Evolutionary conservation across 2,797 vertebrate species (phyloP).

Genomic region (Alauda arvensis): DNA sequence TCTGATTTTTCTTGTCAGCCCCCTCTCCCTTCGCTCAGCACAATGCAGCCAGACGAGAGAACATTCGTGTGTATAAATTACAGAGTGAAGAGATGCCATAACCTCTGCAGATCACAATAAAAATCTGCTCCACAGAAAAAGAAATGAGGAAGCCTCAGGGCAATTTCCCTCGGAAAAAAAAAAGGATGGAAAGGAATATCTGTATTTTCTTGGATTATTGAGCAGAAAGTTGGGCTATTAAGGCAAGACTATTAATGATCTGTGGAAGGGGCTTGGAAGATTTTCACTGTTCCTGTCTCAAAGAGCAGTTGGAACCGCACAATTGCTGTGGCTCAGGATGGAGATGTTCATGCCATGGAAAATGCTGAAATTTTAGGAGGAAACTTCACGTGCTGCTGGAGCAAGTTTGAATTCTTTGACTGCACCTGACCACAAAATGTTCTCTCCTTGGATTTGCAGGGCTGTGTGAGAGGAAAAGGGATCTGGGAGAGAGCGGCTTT

Average conservation of each 20-base stretch:
- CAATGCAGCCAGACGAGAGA: neutral
- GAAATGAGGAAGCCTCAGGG: neutral
- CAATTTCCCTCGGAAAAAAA: neutral
- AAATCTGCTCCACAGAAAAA: neutral
- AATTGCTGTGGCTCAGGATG: neutral
- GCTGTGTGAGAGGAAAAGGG: neutral
- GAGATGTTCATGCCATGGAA: neutral
- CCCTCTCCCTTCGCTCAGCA: neutral
- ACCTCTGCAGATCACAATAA: neutral
- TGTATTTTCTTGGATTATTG: neutral
- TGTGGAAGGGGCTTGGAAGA: neutral
- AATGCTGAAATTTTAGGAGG: neutral
- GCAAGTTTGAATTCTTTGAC: neutral
- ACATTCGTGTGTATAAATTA: neutral
- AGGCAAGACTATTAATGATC: neutral
- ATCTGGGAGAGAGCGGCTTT: neutral
- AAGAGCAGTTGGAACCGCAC: accelerated
- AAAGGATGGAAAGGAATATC: neutral
- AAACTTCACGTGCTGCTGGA: neutral
- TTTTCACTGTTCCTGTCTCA: neutral
- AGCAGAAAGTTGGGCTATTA: neutral
- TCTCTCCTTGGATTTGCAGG: neutral
- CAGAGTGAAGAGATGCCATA: neutral
- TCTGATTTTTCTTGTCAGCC: neutral
- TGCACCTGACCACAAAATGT: neutral